phyloP scores from a whole-genome alignment of 2,888 invertebrate genomes.

The Cataglyphis albicans region DNA sequence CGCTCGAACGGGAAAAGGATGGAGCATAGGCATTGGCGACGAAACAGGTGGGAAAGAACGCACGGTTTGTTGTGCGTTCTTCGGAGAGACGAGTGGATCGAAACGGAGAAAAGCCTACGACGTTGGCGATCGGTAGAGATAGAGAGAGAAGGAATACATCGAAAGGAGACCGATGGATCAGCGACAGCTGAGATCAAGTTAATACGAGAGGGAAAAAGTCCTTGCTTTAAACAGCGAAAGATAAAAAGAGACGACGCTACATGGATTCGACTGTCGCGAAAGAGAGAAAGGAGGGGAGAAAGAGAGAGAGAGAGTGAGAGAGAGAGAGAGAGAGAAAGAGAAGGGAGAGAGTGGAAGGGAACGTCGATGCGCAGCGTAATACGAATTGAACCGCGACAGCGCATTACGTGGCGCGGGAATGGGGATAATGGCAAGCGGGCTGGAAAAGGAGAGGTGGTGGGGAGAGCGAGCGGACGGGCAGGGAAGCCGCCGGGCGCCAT shows the following conservation, averaged over 20 bases:
- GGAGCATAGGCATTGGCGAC: slow-evolving; percentile 12
- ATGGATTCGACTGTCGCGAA: not conserved
- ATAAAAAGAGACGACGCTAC: slow-evolving; percentile 1
- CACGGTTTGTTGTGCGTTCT: not conserved
- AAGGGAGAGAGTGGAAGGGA: slow-evolving; percentile 5
- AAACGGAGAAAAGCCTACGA: slow-evolving; percentile 39
- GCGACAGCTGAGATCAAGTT: slow-evolving; percentile 17
- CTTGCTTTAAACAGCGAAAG: not conserved
- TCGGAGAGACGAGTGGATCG: slow-evolving; percentile 36
- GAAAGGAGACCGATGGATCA: not conserved
- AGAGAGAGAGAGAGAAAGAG: not conserved
- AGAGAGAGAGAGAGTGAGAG: not conserved
- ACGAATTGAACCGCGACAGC: slow-evolving; percentile 21
- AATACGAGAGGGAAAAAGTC: not conserved
- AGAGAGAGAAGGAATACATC: not conserved
- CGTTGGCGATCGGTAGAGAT: not conserved
- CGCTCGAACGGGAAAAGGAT: not conserved
- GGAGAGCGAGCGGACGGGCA: slow-evolving; percentile 66
- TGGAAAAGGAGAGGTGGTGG: slow-evolving; percentile 50
- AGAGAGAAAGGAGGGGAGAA: not conserved
- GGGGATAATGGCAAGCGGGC: not conserved
- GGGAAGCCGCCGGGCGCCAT: slow-evolving; percentile 81
- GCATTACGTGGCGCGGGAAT: slow-evolving; percentile 1
- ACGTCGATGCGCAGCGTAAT: not conserved
- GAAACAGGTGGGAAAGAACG: not conserved